Percentiles rank a stretch among this genome's conserved stretches.
These are phyloP conservation scores for Neodontobutis hainanensis DNA, from an alignment of 2,113 vertebrate species.

Conservation along the genomic window DNA sequence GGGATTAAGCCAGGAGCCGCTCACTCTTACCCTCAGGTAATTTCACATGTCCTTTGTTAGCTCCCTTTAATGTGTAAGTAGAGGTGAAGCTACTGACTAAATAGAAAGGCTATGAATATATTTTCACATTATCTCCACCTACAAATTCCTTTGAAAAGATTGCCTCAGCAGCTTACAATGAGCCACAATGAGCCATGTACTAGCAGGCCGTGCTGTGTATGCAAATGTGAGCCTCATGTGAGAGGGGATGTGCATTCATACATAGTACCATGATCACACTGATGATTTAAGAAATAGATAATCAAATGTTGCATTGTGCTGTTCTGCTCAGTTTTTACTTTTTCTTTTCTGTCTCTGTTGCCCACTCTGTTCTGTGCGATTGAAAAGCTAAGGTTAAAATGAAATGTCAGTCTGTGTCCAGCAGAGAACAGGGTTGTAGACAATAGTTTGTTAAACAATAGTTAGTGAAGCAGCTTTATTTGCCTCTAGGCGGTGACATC, in stretches of 20 bases:
- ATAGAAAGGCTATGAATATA: slow-evolving; percentile 56
- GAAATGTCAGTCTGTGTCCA: no score
- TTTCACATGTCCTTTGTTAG: slow-evolving; percentile 16
- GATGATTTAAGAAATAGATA: not conserved
- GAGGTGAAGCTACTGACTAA: slow-evolving; percentile 38
- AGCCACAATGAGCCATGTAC: slow-evolving; percentile 13
- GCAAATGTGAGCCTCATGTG: slow-evolving; percentile 17
- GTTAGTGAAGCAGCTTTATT: no score
- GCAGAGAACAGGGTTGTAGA: no score
- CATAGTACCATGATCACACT: not conserved
- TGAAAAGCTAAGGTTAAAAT: no score
- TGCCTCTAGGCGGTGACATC: no score
- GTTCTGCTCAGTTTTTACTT: no score
- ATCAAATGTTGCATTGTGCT: no score
- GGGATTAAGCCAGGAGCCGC: slow-evolving; percentile 30
- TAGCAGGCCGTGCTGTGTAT: slow-evolving; percentile 15
- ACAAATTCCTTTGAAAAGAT: slow-evolving; percentile 29
- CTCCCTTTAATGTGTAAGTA: slow-evolving; percentile 17
- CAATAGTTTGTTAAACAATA: no score
- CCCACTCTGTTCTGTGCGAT: no score
- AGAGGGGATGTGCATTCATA: not conserved
- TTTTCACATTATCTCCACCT: slow-evolving; percentile 29
- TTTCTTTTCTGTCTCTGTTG: no score
- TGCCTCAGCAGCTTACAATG: slow-evolving; percentile 15
- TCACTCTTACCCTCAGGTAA: slow-evolving; percentile 23